phyloP scores from a whole-genome alignment of 2,888 invertebrate genomes.

The Tricholauxania praeusta region DNA sequence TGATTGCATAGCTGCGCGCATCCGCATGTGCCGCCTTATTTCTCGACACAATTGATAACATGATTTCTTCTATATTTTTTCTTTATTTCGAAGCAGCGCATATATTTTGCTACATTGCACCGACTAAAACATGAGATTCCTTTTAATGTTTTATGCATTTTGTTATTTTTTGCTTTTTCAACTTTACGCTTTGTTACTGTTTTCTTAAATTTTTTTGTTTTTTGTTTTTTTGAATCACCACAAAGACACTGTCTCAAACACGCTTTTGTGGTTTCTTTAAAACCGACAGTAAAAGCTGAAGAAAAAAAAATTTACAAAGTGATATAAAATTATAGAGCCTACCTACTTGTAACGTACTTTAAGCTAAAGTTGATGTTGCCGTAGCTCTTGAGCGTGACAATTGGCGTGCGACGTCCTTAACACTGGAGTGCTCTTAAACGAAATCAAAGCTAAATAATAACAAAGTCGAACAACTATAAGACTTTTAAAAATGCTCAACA shows the following conservation, averaged over 20 bases:
- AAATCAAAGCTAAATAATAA: too few relatives aligned
- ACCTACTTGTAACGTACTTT: too few relatives aligned
- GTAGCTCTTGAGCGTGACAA: slow-evolving; percentile 11
- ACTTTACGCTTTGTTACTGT: too few relatives aligned
- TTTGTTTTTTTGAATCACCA: too few relatives aligned
- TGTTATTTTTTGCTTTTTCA: neutral
- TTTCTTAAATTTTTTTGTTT: too few relatives aligned
- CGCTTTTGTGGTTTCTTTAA: slow-evolving; percentile 19
- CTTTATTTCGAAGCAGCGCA: neutral
- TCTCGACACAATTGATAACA: neutral
- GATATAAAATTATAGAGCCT: too few relatives aligned
- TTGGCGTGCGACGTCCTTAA: slow-evolving; percentile 3
- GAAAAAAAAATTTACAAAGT: too few relatives aligned
- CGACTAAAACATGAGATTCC: slow-evolving; percentile 24
- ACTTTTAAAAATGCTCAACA: too few relatives aligned
- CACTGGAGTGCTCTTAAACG: too few relatives aligned
- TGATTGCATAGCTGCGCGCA: slow-evolving; percentile 15
- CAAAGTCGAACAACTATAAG: too few relatives aligned
- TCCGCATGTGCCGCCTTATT: slow-evolving; percentile 6
- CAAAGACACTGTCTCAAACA: slow-evolving; percentile 5
- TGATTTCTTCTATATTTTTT: neutral
- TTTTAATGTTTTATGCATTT: slow-evolving; percentile 19
- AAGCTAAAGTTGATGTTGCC: too few relatives aligned
- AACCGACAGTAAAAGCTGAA: too few relatives aligned
- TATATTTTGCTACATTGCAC: neutral